These are phyloP conservation scores for Papilio protenor DNA, from an alignment of 2,888 invertebrate genomes.

Conservation along the genomic window DNA sequence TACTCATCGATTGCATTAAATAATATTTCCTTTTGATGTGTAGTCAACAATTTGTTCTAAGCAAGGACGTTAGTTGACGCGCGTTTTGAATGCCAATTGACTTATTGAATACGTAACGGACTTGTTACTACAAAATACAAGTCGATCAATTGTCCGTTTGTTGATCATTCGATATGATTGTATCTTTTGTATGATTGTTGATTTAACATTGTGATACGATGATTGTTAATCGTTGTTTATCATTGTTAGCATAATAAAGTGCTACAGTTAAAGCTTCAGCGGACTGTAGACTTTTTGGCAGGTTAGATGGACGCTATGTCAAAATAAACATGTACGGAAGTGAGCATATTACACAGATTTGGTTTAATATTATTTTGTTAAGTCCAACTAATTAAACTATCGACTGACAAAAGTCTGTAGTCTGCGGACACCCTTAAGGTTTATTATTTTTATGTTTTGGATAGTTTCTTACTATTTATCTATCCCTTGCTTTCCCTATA, in stretches of 20 bases:
- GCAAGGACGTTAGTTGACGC: conserved; percentile 48
- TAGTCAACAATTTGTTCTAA: conserved; percentile 20
- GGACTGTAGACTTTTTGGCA: no score
- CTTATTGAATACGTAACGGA: conserved; percentile 62
- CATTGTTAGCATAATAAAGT: neutral
- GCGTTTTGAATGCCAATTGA: conserved; percentile 63
- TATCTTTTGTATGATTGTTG: conserved; percentile 34
- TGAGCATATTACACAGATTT: no score
- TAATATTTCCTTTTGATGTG: conserved; percentile 23
- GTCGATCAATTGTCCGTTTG: conserved; percentile 54
- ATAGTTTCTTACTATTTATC: neutral
- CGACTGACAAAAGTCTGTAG: no score
- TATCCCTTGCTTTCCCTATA: neutral
- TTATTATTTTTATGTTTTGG: neutral
- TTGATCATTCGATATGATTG: conserved; percentile 43
- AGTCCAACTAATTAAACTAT: no score
- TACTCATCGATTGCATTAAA: neutral
- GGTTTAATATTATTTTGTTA: no score
- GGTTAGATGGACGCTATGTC: no score
- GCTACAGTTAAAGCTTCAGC: neutral
- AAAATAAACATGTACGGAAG: no score
- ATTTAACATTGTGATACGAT: conserved; percentile 32
- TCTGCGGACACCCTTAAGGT: neutral
- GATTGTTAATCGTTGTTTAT: conserved; percentile 22
- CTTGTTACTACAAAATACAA: conserved; percentile 54